Conservation (phyloP, 2,797 vertebrate species). For the Enteromius anoplus region DNA sequence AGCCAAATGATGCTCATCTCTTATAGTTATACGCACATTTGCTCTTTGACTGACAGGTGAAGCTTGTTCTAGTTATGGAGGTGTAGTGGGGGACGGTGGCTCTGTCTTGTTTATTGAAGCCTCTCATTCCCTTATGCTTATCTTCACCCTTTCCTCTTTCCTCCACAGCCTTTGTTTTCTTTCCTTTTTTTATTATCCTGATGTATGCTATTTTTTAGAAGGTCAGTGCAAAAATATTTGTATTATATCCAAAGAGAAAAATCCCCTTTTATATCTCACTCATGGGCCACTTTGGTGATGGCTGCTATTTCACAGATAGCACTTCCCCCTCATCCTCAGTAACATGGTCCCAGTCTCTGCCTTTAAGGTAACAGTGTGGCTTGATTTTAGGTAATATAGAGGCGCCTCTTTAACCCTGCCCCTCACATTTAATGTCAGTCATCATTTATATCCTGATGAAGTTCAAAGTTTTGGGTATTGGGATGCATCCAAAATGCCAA, state of each 20-base stretch:
- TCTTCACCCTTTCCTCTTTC: constrained; percentile 7
- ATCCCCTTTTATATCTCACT: not conserved
- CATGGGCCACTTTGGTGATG: not conserved
- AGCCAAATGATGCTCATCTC: constrained; percentile 12
- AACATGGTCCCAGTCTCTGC: not conserved
- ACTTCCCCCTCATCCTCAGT: not conserved
- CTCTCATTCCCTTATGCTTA: not conserved
- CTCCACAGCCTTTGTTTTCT: not conserved
- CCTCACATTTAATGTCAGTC: constrained; percentile 7
- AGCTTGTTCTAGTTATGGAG: constrained; percentile 2
- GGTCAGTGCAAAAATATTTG: constrained; percentile 21
- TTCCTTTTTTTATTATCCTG: not conserved
- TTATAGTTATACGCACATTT: not conserved
- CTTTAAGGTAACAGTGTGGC: constrained; percentile 1
- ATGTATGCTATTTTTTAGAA: constrained; percentile 15
- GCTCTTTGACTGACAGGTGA: not conserved
- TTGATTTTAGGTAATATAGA: constrained; percentile 17
- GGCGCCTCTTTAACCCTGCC: not conserved
- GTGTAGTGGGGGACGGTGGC: not conserved
- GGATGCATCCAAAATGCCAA: constrained; percentile 71
- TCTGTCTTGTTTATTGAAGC: not conserved
- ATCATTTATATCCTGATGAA: constrained; percentile 12
- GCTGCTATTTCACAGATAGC: not conserved
- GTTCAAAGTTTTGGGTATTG: constrained; percentile 52
- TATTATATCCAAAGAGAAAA: constrained; percentile 15